Evolutionary conservation across 2,888 invertebrate species (phyloP), one percentile per base, ranked within the genome.

Genomic region (Andrena marginata): DNA sequence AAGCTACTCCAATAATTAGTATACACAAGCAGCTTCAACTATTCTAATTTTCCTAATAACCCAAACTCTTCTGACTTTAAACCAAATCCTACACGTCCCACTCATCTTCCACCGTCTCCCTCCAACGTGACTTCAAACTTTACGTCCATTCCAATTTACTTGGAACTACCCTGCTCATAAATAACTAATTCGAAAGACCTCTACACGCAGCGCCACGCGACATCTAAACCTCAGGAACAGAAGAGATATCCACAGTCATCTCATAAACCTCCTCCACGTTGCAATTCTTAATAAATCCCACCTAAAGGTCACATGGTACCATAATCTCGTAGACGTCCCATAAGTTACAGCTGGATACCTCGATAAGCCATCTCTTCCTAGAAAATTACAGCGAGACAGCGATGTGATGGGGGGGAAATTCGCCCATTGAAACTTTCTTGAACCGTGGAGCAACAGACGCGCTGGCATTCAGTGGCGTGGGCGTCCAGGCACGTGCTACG

Each of bases 401-500:
- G 35, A 68, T 49, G 63, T 42, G n/a, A 8, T 16, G 42, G 0
- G 10, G 54, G 26, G 16, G 56, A 65, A 48, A 23, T 31, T 59
- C 63, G 13, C 68, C 63, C 6, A 64, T 49, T 23, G 67, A 51
- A 31, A 26, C 33, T 71, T 64, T 35, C 72, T 26, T 31, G 6
- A 20, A 48, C 10, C 72, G n/a, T 4, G 13, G 33, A 26, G 10
- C 13, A 13, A 13, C 31, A 23, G 48, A 20, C 23, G 10, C 4
- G 59, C 62, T 59, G 63, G 56, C 60, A 56, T 80, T 73, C 29
- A n/a, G 33, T 31, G 2, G 78, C 82, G 82, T 82, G 65, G 84
- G 82, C 56, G 78, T 76, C 10, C 2, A 35, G 76, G 70, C 84
- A 84, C 84, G 78, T 84, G 84, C 65, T 54, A 72, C 48, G 78